phyloP scores from a whole-genome alignment of 2,888 invertebrate species.

The Melieria crassipennis region DNA sequence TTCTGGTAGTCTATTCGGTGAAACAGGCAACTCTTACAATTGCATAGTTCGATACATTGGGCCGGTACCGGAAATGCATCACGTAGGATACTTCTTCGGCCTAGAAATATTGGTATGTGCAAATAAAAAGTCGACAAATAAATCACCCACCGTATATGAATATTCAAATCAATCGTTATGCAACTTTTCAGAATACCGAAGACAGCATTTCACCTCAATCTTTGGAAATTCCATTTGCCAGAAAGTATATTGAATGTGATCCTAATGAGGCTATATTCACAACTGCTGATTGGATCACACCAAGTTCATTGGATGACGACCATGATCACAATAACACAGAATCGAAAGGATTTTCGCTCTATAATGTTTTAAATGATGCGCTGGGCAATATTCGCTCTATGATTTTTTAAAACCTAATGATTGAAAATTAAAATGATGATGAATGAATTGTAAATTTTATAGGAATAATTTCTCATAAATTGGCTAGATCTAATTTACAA shows the following conservation, averaged over 20 bases:
- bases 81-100: constrained; percentile 70
- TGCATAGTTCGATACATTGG: constrained; percentile 69
- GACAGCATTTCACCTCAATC: constrained; percentile 4
- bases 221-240: constrained; percentile 7
- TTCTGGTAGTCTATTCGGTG: constrained; percentile 62
- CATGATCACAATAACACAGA: too few species aligned
- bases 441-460: too few species aligned
- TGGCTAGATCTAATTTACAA: too few species aligned
- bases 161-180: too few species aligned
- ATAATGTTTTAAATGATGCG: too few species aligned
- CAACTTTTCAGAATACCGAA: background rate
- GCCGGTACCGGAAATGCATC: constrained; percentile 67
- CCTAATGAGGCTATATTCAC: constrained; percentile 12
- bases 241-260: constrained; percentile 18
- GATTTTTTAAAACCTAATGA: too few species aligned
- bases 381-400: too few species aligned
- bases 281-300: constrained; percentile 21
- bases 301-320: background rate
- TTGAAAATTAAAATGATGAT: too few species aligned
- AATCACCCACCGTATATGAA: too few species aligned
- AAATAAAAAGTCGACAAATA: too few species aligned
- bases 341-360: too few species aligned
- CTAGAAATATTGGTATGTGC: constrained; percentile 68
- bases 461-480: too few species aligned
- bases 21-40: constrained; percentile 40